Conservation (phyloP, 2,113 vertebrate species). For the Apistogramma diplotaenia region DNA sequence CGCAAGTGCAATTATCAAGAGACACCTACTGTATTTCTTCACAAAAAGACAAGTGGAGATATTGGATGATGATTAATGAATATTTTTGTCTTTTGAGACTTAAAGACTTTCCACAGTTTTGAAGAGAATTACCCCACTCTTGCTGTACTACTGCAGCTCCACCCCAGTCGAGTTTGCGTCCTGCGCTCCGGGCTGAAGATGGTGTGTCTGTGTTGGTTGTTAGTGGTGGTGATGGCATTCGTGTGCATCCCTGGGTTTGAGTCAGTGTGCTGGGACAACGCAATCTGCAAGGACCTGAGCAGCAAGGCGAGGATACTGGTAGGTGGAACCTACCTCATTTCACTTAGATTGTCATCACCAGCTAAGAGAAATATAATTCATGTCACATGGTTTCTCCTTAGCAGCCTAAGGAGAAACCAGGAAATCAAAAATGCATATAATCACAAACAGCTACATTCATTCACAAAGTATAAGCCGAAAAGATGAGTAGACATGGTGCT, state of each 20-base stretch:
- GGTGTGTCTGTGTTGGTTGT: conserved; percentile 65
- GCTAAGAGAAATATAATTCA: neutral
- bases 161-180: neutral
- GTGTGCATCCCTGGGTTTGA: conserved; percentile 58
- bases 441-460: neutral
- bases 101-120: neutral
- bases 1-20: conserved; percentile 28
- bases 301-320: conserved; percentile 76
- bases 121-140: neutral
- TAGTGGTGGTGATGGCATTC: conserved; percentile 67
- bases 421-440: too few species aligned
- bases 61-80: neutral
- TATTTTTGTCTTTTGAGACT: neutral
- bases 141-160: neutral
- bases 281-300: conserved; percentile 74
- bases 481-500: neutral
- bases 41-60: neutral
- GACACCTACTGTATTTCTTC: neutral
- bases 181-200: conserved; percentile 69
- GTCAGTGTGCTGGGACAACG: conserved; percentile 72
- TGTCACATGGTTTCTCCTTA: too few species aligned
- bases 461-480: neutral
- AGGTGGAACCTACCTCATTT: conserved; percentile 23
- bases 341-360: neutral
- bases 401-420: too few species aligned